Base-by-base conservation (phyloP, 2,888 invertebrate genomes). In the Eupithecia insigniata region DNA sequence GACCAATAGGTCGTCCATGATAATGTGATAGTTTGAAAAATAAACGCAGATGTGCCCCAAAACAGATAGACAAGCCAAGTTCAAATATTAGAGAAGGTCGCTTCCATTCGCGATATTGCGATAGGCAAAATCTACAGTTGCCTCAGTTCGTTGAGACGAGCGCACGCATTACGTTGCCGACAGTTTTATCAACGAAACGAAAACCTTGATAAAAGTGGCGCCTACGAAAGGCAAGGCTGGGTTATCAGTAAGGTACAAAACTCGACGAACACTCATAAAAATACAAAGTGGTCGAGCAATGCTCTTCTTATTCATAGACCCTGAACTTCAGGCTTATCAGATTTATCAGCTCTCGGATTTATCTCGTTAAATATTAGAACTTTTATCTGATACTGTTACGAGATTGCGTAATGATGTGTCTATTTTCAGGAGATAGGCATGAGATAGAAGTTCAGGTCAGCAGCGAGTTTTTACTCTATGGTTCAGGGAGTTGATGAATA, bases 51-150 rank as follows among this genome's bases (percentile, higher is more conserved):
- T 55, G 55, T 55, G 73, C 67, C 74, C 73, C 76, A 73, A 77
- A 76, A 75, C 80, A 79, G 85, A 86, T 84, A 85, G 82, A 72
- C 73, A 76, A 85, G 46, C 22, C 85, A 88, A 89, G 88, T 88
- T 87, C 87, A 91, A 89, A 89, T 87, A 89, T 87, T 87, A 83
- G 82, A 83, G 87, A 88, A 90, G 90, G 89, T 89, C 88, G 86
- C 82, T 26, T 12, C 14, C 14, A 55, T 84, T 79, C 78, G 83
- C 83, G 85, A 36, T 32, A 32, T 34, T 34, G 14, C 39, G 39
- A 22, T 85, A 83, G 76, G 80, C 77, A 76, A 82, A 84, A 83
- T 85, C 80, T 82, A 84, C 87, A 88, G 85, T 88, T 77, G 81
- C 84, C 83, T 84, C 79, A 78, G 81, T 81, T 82, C 83, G 79